These are phyloP conservation scores for Drosophila demipolita DNA, from an alignment of 2,888 invertebrate species.

Conservation along the genomic window DNA sequence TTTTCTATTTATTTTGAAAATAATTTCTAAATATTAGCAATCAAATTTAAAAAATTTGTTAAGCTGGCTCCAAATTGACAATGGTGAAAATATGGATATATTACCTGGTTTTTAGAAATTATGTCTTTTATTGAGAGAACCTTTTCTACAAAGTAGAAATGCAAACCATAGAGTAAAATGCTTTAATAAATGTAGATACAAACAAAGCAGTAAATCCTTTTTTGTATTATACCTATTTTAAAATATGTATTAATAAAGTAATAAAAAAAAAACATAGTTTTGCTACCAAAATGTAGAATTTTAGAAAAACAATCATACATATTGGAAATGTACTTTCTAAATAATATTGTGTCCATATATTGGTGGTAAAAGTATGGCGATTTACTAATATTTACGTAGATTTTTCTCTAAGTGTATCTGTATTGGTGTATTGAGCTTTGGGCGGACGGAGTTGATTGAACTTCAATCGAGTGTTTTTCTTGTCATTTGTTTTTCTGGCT, in stretches of 20 bases:
- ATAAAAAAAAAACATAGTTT: background rate
- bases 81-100: too few species aligned
- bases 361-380: rapidly evolving
- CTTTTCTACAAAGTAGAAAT: background rate
- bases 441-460: constrained; percentile 53
- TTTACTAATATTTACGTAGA: background rate
- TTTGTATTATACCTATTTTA: too few species aligned
- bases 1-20: background rate
- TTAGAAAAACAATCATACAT: background rate
- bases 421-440: background rate
- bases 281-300: background rate
- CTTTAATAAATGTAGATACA: too few species aligned
- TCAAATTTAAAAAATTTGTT: background rate
- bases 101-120: background rate
- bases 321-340: background rate
- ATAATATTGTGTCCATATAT: background rate
- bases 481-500: constrained; percentile 47
- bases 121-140: background rate
- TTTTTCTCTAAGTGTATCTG: background rate
- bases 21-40: background rate
- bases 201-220: too few species aligned
- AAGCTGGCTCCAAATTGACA: background rate
- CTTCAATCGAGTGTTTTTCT: constrained; percentile 41
- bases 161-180: background rate
- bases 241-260: background rate